phyloP scores from a whole-genome alignment of 37 sponge, comb jelly and placozoan species.

The Mnemiopsis leidyi region DNA sequence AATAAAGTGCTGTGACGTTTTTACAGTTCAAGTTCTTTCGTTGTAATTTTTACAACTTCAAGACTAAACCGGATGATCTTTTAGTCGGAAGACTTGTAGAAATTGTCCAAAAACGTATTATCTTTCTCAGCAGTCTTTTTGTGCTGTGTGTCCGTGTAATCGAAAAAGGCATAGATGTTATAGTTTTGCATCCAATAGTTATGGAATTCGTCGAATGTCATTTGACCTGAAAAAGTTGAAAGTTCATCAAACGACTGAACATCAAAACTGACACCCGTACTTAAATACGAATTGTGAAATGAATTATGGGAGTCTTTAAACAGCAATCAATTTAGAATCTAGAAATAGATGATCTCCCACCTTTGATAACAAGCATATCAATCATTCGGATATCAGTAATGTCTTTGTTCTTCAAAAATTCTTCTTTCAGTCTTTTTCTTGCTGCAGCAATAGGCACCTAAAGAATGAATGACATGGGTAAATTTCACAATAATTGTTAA shows the following conservation, averaged over 20 bases:
- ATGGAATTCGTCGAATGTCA: constrained; percentile 20
- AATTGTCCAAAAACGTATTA: constrained; percentile 16
- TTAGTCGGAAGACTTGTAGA: constrained; percentile 60
- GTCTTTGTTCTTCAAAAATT: constrained; percentile 84
- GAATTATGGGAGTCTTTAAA: too few species aligned
- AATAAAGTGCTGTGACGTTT: too few species aligned
- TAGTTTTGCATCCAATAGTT: constrained; percentile 28
- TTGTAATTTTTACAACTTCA: too few species aligned
- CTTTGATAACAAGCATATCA: constrained; percentile 93
- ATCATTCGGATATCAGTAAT: constrained; percentile 90
- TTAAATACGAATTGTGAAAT: too few species aligned
- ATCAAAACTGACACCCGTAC: too few species aligned
- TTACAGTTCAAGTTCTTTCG: too few species aligned
- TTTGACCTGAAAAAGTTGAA: constrained; percentile 18
- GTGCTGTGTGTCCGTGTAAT: constrained; percentile 21
- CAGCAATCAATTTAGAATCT: too few species aligned
- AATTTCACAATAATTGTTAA: background rate
- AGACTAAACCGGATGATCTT: too few species aligned
- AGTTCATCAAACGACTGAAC: too few species aligned
- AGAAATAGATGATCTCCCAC: too few species aligned
- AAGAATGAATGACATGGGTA: constrained; percentile 18
- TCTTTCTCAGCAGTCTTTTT: background rate
- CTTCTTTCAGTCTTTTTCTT: constrained; percentile 73
- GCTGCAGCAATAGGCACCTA: constrained; percentile 71
- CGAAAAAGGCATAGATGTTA: constrained; percentile 8